phyloP scores from a whole-genome alignment of 2,113 vertebrate genomes.

The Anser cygnoides region DNA sequence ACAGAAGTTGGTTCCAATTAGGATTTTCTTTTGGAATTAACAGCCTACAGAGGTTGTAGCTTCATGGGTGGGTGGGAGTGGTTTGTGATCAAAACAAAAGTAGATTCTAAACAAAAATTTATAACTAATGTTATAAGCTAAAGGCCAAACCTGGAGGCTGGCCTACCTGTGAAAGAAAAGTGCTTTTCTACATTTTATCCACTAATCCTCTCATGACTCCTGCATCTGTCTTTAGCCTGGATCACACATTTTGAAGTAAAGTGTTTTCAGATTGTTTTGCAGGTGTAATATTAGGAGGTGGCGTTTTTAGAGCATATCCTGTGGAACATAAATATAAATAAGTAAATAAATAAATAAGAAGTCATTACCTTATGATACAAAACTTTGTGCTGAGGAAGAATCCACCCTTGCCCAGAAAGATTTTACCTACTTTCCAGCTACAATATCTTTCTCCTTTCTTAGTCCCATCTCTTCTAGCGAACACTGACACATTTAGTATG shows the following conservation, averaged over 20 bases:
- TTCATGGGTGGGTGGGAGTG: neutral
- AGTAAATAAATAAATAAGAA: too few relatives aligned
- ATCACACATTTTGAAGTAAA: neutral
- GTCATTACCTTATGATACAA: neutral
- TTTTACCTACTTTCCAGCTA: neutral
- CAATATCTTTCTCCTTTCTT: neutral
- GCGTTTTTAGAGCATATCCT: neutral
- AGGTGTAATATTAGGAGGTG: rapidly evolving
- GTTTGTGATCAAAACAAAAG: neutral
- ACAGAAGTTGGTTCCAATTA: neutral
- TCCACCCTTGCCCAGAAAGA: neutral
- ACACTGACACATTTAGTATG: rapidly evolving
- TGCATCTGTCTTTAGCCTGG: neutral
- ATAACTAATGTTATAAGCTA: too few relatives aligned
- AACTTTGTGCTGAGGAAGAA: neutral
- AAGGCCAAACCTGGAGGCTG: neutral
- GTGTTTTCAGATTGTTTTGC: neutral
- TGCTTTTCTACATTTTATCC: neutral
- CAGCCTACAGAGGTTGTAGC: neutral
- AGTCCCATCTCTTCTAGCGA: rapidly evolving
- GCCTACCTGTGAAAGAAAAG: neutral
- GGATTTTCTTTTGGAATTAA: neutral
- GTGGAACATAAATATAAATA: too few relatives aligned
- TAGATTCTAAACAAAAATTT: neutral
- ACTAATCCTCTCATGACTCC: neutral